phyloP scores from a whole-genome alignment of 2,888 invertebrate genomes.

The Ditylenchus weischeri region DNA sequence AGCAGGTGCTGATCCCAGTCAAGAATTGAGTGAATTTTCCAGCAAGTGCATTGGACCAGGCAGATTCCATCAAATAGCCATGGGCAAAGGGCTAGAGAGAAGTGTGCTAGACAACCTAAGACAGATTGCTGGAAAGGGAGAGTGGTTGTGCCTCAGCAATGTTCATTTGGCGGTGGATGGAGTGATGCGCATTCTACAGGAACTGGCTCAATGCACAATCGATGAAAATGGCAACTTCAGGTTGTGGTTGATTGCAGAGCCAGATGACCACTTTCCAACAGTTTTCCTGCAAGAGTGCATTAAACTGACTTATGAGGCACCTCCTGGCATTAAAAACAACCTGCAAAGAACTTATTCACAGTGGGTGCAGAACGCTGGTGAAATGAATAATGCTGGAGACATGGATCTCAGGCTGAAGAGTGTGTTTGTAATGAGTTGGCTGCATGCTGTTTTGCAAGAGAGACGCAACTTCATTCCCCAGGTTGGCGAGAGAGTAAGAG shows the following conservation, averaged over 20 bases:
- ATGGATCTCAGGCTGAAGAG: conserved; percentile 59
- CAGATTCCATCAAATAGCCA: conserved; percentile 65
- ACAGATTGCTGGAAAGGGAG: conserved; percentile 67
- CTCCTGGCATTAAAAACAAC: conserved; percentile 73
- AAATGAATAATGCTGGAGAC: background rate
- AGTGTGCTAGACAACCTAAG: conserved; percentile 67
- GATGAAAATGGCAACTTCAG: conserved; percentile 67
- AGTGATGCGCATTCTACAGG: conserved; percentile 67
- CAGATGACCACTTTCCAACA: conserved; percentile 65
- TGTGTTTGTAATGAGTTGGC: conserved; percentile 76
- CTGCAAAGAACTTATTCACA: conserved; percentile 73
- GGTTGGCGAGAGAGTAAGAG: conserved; percentile 46
- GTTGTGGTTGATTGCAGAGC: conserved; percentile 83
- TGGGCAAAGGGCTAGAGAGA: conserved; percentile 65
- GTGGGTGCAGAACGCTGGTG: conserved; percentile 57
- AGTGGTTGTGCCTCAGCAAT: conserved; percentile 79
- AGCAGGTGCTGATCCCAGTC: conserved; percentile 85
- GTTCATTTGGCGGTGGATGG: conserved; percentile 72
- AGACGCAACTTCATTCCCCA: conserved; percentile 83
- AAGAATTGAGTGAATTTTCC: conserved; percentile 69
- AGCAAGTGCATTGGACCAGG: background rate
- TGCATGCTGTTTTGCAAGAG: conserved; percentile 83
- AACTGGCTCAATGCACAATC: conserved; percentile 64
- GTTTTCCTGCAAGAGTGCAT: conserved; percentile 47
- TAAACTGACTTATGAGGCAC: conserved; percentile 63